Evolutionary conservation across 1,140 invertebrate species (phyloP), one percentile per base, ranked within the genome.

Genomic region (Xylocopa sonorina): DNA sequence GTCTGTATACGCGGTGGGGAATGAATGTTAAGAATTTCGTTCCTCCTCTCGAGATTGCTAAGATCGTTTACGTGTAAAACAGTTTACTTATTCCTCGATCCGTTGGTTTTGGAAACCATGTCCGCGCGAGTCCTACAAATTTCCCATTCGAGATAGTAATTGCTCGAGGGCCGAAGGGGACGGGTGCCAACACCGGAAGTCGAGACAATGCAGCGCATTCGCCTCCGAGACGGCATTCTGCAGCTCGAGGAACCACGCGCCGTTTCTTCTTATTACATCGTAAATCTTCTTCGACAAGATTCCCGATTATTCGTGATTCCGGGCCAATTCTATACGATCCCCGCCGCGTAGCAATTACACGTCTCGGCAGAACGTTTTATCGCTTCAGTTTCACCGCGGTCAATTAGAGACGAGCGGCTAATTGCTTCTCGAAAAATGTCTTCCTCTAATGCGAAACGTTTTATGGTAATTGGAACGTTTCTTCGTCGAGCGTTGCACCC

Each of bases 401-500:
- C 58, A 74, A 74, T 74, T 62, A 38, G 71, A 48, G 18, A 34
- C 46, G 6, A n/a, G 27, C 41, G 32, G 32, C 48, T 75, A 75
- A 75, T 75, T 64, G 58, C 46, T 50, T 9, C 43, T 51, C 24
- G 24, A 51, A 41, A 75, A 53, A 27, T 53, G 46, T 74, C 72
- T 72, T 53, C 71, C 18, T 34, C 34, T 48, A 38, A 51, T 38
- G 46, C 32, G 21, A 64, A 51, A 21, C 48, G 60, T 64, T 75
- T 53, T 64, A 53, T 64, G 60, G 18, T 66, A 43, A 64, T 74
- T 64, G 72, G 24, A 64, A 53, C n/a, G 50, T 51, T 75, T 53
- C 72, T 53, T 41, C 34, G 24, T 24, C 16, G n/a, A 55, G 10
- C 12, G 24, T 29, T 66, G 16, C 27, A 29, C 27, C 32, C 18